Evolutionary conservation across 1,140 invertebrate species (phyloP).

Genomic region (Zophobas atratus): DNA sequence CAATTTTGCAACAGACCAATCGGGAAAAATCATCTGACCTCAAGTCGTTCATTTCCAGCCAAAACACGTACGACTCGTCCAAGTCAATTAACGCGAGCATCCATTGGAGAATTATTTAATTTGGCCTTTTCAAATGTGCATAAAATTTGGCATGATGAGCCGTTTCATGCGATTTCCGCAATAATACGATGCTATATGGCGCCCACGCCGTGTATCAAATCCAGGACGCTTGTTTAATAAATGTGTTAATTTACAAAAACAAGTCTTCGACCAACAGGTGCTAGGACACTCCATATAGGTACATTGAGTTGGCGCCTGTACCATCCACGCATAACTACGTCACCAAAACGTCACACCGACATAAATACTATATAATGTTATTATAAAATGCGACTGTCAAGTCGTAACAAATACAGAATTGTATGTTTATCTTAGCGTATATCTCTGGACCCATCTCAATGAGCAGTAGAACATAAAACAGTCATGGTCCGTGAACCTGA

Average conservation of each 20-base stretch:
- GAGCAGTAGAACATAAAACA: conserved; percentile 48
- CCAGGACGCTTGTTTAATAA: conserved; percentile 42
- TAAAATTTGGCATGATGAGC: not conserved
- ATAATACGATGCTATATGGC: conserved; percentile 23
- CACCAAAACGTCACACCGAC: conserved; percentile 47
- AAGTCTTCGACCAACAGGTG: conserved; percentile 50
- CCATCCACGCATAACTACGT: conserved; percentile 55
- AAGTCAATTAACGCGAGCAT: not conserved
- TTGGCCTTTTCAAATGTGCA: conserved; percentile 8
- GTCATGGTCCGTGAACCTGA: conserved; percentile 48
- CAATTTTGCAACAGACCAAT: no score
- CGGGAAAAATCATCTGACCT: no score
- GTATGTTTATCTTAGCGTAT: conserved; percentile 47
- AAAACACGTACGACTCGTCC: not conserved
- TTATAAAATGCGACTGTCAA: conserved; percentile 47
- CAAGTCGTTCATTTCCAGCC: no score
- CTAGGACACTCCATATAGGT: conserved; percentile 55
- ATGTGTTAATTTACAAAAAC: conserved; percentile 44
- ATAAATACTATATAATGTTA: conserved; percentile 45
- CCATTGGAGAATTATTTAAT: not conserved
- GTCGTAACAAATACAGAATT: conserved; percentile 48
- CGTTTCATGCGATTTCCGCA: conserved; percentile 26
- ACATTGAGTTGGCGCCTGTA: conserved; percentile 52
- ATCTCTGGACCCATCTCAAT: conserved; percentile 48
- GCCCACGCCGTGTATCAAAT: conserved; percentile 35